phyloP scores from a whole-genome alignment of 2,797 vertebrate genomes.

The Margarornis squamiger region DNA sequence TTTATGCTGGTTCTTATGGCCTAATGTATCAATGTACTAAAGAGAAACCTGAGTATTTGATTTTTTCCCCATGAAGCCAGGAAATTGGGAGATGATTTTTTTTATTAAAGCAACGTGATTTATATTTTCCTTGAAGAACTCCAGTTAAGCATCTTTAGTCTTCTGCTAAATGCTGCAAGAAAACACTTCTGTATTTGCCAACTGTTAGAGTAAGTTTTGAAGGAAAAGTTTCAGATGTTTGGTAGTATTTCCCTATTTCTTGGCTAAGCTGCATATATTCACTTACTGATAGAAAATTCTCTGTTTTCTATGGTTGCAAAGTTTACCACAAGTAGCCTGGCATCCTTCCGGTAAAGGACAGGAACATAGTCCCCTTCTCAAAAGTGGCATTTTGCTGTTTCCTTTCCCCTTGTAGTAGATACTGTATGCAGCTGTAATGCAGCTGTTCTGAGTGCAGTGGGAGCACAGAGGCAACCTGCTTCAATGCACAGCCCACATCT shows the following conservation, averaged over 20 bases:
- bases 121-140: not conserved
- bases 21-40: not conserved
- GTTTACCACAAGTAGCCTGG: not conserved
- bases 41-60: not conserved
- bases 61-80: not conserved
- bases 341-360: not conserved
- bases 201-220: not conserved
- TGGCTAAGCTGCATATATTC: not conserved
- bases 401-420: not conserved
- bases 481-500: not conserved
- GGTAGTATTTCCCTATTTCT: not conserved
- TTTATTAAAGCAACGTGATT: not conserved
- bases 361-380: not conserved
- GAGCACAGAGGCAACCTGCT: not conserved
- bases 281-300: not conserved
- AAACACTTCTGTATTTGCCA: not conserved
- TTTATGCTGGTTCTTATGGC: not conserved
- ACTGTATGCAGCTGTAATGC: not conserved
- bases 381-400: not conserved
- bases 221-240: not conserved
- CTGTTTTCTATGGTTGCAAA: not conserved
- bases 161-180: not conserved
- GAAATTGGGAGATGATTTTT: not conserved
- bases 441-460: not conserved
- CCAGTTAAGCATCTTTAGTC: not conserved